A percentile compares a stretch with the other conserved stretches of the same genome.
Evolutionary conservation across 2,888 invertebrate genomes (phyloP).

Genomic region (Ennomos quercinarius): DNA sequence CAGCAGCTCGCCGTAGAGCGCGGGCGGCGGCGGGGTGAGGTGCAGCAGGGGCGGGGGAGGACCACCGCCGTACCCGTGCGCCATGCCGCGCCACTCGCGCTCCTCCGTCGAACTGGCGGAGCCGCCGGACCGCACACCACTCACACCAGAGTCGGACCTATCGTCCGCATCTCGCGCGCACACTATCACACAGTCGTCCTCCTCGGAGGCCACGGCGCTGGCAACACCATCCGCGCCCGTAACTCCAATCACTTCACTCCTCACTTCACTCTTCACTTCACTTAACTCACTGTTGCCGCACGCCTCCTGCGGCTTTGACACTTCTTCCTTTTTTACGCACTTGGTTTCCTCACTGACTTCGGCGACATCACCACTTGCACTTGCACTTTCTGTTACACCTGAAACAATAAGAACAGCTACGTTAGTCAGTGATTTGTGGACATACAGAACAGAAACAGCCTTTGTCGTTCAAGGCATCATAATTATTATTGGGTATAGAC

Average conservation of each 20-base stretch:
- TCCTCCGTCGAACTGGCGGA: conserved; percentile 91
- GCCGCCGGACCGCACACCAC: conserved; percentile 89
- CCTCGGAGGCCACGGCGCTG: conserved; percentile 85
- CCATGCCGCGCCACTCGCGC: conserved; percentile 90
- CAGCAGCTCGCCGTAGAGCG: conserved; percentile 85
- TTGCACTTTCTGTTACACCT: conserved; percentile 76
- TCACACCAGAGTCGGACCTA: conserved; percentile 89
- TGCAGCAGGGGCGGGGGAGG: conserved; percentile 83
- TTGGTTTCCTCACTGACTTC: conserved; percentile 76
- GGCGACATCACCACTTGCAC: conserved; percentile 76
- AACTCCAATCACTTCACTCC: conserved; percentile 76
- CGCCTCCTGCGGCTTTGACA: conserved; percentile 55
- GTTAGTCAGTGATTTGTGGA: conserved; percentile 3
- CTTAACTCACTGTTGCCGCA: conserved; percentile 63
- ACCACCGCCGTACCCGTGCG: conserved; percentile 89
- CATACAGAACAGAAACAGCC: no score
- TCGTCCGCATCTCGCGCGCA: conserved; percentile 85
- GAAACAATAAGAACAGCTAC: conserved; percentile 61
- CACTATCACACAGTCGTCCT: conserved; percentile 88
- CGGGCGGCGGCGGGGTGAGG: conserved; percentile 79
- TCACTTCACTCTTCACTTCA: conserved; percentile 68
- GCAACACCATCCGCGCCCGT: conserved; percentile 80
- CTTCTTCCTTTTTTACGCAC: conserved; percentile 77
- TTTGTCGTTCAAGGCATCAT: no score
- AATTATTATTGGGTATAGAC: no score